phyloP scores from a whole-genome alignment of 2,797 vertebrate genomes.

The Chelon auratus region DNA sequence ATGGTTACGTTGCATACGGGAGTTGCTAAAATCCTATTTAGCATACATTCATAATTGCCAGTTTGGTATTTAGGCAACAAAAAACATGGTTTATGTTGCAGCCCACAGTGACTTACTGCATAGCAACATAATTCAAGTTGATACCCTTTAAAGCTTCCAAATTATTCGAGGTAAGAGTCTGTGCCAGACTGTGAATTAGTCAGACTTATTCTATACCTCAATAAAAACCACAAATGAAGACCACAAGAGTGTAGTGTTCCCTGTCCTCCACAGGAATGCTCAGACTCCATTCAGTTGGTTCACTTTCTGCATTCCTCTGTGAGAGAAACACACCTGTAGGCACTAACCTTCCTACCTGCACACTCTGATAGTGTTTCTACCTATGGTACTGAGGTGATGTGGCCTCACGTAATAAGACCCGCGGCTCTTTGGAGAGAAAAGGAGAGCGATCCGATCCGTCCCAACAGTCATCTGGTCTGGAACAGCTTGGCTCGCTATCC shows the following conservation, averaged over 20 bases:
- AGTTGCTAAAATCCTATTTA: neutral
- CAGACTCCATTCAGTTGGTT: slow-evolving; percentile 35
- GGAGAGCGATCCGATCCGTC: slow-evolving; percentile 49
- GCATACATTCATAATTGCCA: neutral
- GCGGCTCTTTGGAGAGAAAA: slow-evolving; percentile 34
- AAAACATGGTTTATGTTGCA: too few species aligned
- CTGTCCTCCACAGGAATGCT: slow-evolving; percentile 51
- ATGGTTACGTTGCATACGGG: too few species aligned
- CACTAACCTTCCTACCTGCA: slow-evolving; percentile 31
- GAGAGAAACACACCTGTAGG: slow-evolving; percentile 67
- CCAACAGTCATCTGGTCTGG: slow-evolving; percentile 56
- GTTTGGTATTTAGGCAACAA: too few species aligned
- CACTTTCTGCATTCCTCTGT: slow-evolving; percentile 61
- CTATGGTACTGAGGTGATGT: slow-evolving; percentile 35
- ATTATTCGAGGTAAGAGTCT: neutral
- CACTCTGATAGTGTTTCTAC: slow-evolving; percentile 61
- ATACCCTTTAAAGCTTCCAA: neutral
- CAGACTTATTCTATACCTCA: slow-evolving; percentile 23
- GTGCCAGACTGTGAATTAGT: neutral
- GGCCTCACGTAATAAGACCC: slow-evolving; percentile 66
- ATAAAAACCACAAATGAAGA: slow-evolving; percentile 21
- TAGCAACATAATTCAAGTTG: neutral
- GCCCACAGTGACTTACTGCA: neutral
- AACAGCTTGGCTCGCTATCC: slow-evolving; percentile 40
- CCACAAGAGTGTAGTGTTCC: slow-evolving; percentile 37